Base-by-base conservation (phyloP, 2,797 vertebrate genomes). In the Danio kyathit region DNA sequence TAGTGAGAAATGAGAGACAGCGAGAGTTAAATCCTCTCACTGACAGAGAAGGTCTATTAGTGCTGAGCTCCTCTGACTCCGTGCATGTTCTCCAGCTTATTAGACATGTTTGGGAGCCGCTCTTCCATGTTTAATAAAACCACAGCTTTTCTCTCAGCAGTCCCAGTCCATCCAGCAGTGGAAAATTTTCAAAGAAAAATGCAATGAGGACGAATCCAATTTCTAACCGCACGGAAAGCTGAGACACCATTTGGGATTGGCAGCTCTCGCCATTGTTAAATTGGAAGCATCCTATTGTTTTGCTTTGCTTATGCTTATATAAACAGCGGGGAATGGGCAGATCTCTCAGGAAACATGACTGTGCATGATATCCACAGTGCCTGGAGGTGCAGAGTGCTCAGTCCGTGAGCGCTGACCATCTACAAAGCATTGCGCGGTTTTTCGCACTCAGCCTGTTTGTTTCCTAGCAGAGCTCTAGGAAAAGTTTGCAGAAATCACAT, bases 211-310 rank as follows among this genome's bases (percentile, higher is more conserved):
- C 77, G 76, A 86, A 86, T 86, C 82, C 86, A 85, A 74, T 86
- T 84, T 76, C 78, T 71, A 80, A 82, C 86, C 82, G 52, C 85
- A 86, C 44, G 44, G 80, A 87, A 86, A 87, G 76, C 89, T 76
- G 83, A 85, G 87, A 84, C 83, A 77, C 77, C 78, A 81, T 72
- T 86, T 74, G 74, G 83, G 82, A 86, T 86, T 79, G 72, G 70
- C 82, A 67, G 61, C 82, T 85, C 75, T 79, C 21, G 11, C 65
- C 63, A 41, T 86, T 83, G 73, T 80, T 80, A 77, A 81, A 82
- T 76, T 87, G 86, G 83, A 89, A 84, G 59, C 82, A 76, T 86
- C 83, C 82, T 83, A 76, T 79, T 87, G 83, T 87, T 88, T 86
- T 82, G 65, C 84, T 85, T 83, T 82, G 52, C 81, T 87, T 86